Percentiles rank a stretch among this genome's conserved stretches.
Conservation (phyloP, 1,140 invertebrate species). For the Zaprionus gabonicus region DNA sequence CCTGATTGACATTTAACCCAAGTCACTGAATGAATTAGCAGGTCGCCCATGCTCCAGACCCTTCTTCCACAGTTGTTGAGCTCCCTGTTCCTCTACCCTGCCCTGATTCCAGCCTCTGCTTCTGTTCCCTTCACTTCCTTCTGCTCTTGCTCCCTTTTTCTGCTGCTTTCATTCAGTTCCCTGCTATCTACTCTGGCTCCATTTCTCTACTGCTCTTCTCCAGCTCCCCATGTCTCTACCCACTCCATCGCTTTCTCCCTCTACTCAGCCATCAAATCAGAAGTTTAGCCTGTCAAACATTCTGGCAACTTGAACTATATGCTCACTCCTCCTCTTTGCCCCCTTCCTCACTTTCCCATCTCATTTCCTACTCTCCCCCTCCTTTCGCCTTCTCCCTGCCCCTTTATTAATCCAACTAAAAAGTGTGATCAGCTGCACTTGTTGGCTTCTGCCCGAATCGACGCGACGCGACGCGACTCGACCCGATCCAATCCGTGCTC, state of each 20-base stretch:
- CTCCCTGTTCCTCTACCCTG: neutral
- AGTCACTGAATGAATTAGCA: neutral
- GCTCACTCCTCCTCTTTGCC: neutral
- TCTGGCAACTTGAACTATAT: slow-evolving; percentile 37
- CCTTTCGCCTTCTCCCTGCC: neutral
- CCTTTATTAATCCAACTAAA: slow-evolving; percentile 4
- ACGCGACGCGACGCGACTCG: slow-evolving; percentile 11
- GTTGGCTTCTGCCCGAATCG: slow-evolving; percentile 49
- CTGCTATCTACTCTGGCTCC: neutral
- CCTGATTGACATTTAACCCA: slow-evolving; percentile 72
- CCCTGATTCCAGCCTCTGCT: too few species aligned
- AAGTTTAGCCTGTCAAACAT: slow-evolving; percentile 68
- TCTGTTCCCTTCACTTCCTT: too few species aligned
- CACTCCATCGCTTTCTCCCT: neutral
- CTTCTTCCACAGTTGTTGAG: neutral
- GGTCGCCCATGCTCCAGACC: neutral
- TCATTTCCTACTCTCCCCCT: neutral
- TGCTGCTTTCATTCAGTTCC: too few species aligned
- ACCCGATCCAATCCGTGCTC: slow-evolving; percentile 3
- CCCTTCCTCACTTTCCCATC: neutral
- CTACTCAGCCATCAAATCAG: slow-evolving; percentile 7
- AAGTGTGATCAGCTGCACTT: slow-evolving; percentile 81
- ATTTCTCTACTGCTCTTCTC: neutral
- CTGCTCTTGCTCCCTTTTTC: too few species aligned
- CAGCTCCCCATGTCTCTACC: neutral